phyloP scores from a whole-genome alignment of 2,113 vertebrate genomes.

The Platycercus adscitus region DNA sequence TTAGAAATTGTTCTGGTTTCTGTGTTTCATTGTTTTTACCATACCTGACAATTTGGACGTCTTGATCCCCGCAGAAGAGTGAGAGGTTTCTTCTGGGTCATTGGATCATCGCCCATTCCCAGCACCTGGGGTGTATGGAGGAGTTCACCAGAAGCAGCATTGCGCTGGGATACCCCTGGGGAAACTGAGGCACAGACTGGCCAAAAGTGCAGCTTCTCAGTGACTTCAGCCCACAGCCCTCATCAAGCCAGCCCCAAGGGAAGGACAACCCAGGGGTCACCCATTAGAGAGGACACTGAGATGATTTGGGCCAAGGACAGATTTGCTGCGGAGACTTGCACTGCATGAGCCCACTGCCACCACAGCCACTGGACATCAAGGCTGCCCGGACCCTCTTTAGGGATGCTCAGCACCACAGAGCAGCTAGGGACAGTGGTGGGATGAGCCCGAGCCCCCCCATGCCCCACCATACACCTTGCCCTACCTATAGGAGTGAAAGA shows the following conservation, averaged over 20 bases:
- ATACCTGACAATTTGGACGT: background rate
- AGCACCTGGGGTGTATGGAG: background rate
- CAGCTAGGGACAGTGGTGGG: background rate
- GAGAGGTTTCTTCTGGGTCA: background rate
- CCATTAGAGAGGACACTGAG: background rate
- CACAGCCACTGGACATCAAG: no score
- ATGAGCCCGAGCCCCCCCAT: background rate
- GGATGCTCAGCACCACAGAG: background rate
- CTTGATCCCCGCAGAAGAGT: background rate
- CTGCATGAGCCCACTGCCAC: background rate
- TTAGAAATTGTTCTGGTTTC: background rate
- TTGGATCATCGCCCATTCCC: background rate
- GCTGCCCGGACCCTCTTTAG: background rate
- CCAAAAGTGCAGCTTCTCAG: background rate
- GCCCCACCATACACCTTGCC: rapidly evolving
- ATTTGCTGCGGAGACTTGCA: background rate
- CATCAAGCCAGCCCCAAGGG: no score
- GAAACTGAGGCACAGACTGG: background rate
- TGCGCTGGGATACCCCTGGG: background rate
- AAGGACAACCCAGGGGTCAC: background rate
- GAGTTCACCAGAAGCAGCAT: background rate
- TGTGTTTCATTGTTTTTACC: rapidly evolving
- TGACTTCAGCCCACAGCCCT: background rate
- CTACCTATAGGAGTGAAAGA: background rate
- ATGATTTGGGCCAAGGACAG: background rate